A percentile compares a stretch with the other conserved stretches of the same genome.
Evolutionary conservation across 2,888 invertebrate genomes (phyloP).

Genomic region (Ectobius pallidus): DNA sequence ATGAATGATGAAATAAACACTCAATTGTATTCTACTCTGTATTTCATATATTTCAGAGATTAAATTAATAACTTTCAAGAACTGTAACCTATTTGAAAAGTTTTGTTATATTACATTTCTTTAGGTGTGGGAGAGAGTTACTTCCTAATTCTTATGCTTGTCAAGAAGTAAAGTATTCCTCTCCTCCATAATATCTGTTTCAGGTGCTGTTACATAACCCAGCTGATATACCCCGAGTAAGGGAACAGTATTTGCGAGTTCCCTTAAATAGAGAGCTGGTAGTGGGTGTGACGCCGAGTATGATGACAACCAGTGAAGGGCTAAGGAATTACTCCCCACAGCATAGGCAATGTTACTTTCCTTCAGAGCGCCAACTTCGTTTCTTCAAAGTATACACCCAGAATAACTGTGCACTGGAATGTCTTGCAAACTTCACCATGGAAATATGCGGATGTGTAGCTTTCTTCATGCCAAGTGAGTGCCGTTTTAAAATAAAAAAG

Average conservation of each 20-base stretch:
- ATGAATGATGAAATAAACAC: no score
- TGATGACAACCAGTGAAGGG: constrained; percentile 47
- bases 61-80: no score
- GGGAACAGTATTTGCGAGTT: constrained; percentile 45
- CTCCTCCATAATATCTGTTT: no score
- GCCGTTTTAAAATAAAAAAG: no score
- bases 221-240: constrained; percentile 47
- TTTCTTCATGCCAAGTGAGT: constrained; percentile 45
- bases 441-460: constrained; percentile 46
- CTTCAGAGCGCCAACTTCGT: constrained; percentile 46
- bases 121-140: no score
- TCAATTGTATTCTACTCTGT: no score
- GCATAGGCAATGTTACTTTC: constrained; percentile 47
- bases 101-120: no score
- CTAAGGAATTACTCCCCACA: constrained; percentile 48
- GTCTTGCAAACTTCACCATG: constrained; percentile 47
- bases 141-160: no score
- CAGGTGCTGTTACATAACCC: constrained; percentile 51
- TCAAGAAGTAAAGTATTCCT: no score
- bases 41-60: no score
- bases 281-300: constrained; percentile 45
- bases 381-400: constrained; percentile 48
- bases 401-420: constrained; percentile 48
- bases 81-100: no score
- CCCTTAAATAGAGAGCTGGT: constrained; percentile 46